Base-by-base conservation (phyloP, 2,797 vertebrate genomes). In the Rhynchotus rufescens region DNA sequence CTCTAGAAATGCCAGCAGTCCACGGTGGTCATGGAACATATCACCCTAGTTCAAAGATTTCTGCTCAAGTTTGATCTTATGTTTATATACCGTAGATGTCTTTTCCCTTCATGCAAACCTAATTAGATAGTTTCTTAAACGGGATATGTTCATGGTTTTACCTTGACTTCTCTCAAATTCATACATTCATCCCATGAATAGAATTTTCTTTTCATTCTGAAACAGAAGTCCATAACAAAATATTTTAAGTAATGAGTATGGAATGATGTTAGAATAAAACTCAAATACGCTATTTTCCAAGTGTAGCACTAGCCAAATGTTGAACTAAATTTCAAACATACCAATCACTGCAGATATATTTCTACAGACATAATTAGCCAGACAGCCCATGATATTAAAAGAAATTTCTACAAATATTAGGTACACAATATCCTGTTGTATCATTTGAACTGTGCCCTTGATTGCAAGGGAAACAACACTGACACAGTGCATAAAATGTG, bases 161-260 rank as follows among this genome's bases (percentile, higher is more conserved):
- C 99, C 99, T 99, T 99, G 73, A 99, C 99, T 98, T 99, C 99
- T 98, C 98, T 98, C 81, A 99, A 97, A 96, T 99, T 99, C 98
- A 99, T 99, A 87, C 99, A 99, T 96, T 99, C 99, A 80, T 99
- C 99, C 99, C 99, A 99, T 12, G 99, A 99, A 94, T 99, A 99
- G 97, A 99, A 99, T 94, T 99, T 99, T 62, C 98, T 99, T 98
- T 99, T 99, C 99, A 99, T 99, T 96, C 99, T 99, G 95, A 93
- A 97, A 90, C 86, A 89, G 54, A 96, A 84, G 26, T 52, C 16
- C 59, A 2, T 95, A 75, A 74, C 14, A 92, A 68, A 93, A 21
- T 47, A 76, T 51, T 91, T 91, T 88, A 51, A 95, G 32, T 71
- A 28, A 90, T 45, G 10, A 45, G 34, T 38, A 77, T 9, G 84